Conservation (phyloP, 92 coral and sea anemone species). For the Zoanthus sociatus region DNA sequence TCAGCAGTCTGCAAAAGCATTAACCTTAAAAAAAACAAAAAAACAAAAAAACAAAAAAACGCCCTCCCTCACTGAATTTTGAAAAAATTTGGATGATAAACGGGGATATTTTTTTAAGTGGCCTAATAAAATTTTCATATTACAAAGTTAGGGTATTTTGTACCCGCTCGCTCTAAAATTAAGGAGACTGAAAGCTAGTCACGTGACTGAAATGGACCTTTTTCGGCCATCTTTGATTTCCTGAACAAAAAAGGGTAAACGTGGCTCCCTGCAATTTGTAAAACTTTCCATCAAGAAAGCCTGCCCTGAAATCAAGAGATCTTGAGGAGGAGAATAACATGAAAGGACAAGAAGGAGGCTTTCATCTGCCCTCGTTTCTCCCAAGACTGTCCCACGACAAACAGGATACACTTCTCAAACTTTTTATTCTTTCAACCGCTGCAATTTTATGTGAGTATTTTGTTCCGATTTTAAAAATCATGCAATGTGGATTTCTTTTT, state of each 20-base stretch:
- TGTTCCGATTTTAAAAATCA: not conserved
- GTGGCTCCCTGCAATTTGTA: conserved; percentile 87
- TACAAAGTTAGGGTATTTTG: too few species aligned
- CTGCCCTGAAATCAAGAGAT: conserved; percentile 72
- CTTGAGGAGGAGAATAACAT: conserved; percentile 70
- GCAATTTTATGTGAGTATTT: conserved; percentile 91
- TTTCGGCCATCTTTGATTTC: conserved; percentile 89
- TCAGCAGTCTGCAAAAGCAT: too few species aligned
- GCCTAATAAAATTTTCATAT: too few species aligned
- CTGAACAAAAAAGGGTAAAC: conserved; percentile 89
- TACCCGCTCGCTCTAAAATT: too few species aligned
- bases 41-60: too few species aligned
- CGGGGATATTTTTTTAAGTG: too few species aligned
- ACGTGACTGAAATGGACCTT: conserved; percentile 81
- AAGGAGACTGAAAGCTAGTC: conserved; percentile 39
- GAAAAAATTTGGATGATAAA: too few species aligned
- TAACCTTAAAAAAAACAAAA: too few species aligned
- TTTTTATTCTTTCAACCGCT: conserved; percentile 87
- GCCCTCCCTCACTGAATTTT: too few species aligned
- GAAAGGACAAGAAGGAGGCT: conserved; percentile 91
- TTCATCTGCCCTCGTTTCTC: conserved; percentile 84
- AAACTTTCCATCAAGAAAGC: conserved; percentile 44
- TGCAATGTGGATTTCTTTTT: not conserved
- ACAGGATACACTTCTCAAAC: conserved; percentile 97
- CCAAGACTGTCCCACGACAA: conserved; percentile 93